A percentile compares a stretch with the other conserved stretches of the same genome.
Conservation (phyloP, 2,888 invertebrate genomes). For the Orthosia gothica region DNA sequence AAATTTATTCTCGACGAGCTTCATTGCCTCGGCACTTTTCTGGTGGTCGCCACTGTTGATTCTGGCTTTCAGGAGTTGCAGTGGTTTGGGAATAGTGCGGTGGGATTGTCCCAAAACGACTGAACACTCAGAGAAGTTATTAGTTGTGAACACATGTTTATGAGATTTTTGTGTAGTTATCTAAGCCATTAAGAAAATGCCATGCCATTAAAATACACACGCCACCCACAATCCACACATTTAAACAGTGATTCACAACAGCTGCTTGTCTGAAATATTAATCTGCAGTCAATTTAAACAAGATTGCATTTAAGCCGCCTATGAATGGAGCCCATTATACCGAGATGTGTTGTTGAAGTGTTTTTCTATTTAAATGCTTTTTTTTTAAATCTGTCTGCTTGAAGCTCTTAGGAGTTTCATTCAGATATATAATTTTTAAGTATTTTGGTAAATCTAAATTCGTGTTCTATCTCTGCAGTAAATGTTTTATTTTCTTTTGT, state of each 20-base stretch:
- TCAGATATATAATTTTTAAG: background rate
- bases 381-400: constrained; percentile 23
- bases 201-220: too few relatives aligned
- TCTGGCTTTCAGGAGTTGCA: too few relatives aligned
- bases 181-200: too few relatives aligned
- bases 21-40: too few relatives aligned
- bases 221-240: background rate
- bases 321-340: constrained; percentile 22
- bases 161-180: background rate
- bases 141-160: background rate
- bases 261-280: constrained; percentile 4
- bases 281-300: constrained; percentile 28
- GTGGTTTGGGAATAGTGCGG: too few relatives aligned
- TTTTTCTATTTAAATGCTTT: constrained; percentile 18
- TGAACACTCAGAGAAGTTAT: too few relatives aligned
- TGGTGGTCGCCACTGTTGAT: too few relatives aligned
- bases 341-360: constrained; percentile 6
- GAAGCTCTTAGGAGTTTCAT: constrained; percentile 11
- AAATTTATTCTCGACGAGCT: too few relatives aligned
- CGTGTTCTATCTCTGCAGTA: constrained; percentile 12
- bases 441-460: constrained; percentile 1
- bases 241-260: constrained; percentile 17
- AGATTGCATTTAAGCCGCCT: constrained; percentile 6
- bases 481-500: constrained; percentile 3
- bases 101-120: too few relatives aligned